Evolutionary conservation across 2,888 invertebrate genomes (phyloP).

Genomic region (Dryobota labecula): DNA sequence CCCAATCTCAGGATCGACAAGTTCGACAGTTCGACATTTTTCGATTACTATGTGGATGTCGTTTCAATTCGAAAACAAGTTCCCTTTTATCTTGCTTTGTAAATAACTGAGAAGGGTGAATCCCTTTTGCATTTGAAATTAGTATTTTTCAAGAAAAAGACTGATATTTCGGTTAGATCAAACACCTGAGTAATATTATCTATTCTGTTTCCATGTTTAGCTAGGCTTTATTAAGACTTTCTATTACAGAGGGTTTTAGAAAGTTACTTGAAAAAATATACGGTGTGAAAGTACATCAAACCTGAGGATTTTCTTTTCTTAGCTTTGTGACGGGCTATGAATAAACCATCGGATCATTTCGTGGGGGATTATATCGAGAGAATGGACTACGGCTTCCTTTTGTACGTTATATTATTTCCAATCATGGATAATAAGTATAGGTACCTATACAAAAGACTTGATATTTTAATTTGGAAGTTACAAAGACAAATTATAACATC

Average conservation of each 20-base stretch:
- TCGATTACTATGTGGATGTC: slow-evolving; percentile 39
- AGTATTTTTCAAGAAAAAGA: slow-evolving; percentile 1
- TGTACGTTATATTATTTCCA: slow-evolving; percentile 39
- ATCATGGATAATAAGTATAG: slow-evolving; percentile 7
- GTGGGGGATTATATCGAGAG: slow-evolving; percentile 30
- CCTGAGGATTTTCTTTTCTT: slow-evolving; percentile 28
- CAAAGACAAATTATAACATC: no score
- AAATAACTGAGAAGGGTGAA: slow-evolving; percentile 35
- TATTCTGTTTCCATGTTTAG: slow-evolving; percentile 19
- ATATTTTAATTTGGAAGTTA: not conserved
- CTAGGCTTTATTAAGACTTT: slow-evolving; percentile 15
- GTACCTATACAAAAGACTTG: not conserved
- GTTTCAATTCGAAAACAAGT: slow-evolving; percentile 36
- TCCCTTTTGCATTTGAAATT: slow-evolving; percentile 8
- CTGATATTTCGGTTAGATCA: slow-evolving; percentile 21
- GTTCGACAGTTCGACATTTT: slow-evolving; percentile 47
- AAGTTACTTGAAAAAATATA: slow-evolving; percentile 37
- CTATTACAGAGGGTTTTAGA: slow-evolving; percentile 8
- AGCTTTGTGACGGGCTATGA: slow-evolving; percentile 38
- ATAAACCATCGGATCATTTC: slow-evolving; percentile 49
- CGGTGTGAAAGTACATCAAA: slow-evolving; percentile 5
- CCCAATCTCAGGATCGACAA: slow-evolving; percentile 14
- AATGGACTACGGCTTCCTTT: slow-evolving; percentile 34
- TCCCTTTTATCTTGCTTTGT: slow-evolving; percentile 30
- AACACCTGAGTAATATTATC: slow-evolving; percentile 26